These are phyloP conservation scores for Eilema griseolum DNA, from an alignment of 2,888 invertebrate species.

Conservation along the genomic window DNA sequence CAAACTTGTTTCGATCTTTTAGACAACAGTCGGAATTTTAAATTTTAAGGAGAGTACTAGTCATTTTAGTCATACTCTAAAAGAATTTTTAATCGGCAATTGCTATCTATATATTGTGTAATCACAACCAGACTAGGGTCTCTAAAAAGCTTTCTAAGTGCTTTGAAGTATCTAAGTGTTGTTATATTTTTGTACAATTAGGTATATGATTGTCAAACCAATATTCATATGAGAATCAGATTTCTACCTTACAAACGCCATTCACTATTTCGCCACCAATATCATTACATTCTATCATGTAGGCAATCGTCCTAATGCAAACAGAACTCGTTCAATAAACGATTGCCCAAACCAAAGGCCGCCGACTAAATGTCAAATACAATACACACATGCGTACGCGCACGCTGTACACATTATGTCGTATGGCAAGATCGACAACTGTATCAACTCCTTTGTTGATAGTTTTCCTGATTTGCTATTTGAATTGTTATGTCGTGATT, in stretches of 20 bases:
- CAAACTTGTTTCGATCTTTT: too few species aligned
- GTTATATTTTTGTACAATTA: too few species aligned
- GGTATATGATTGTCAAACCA: too few species aligned
- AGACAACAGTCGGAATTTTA: too few species aligned
- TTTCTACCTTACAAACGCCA: neutral
- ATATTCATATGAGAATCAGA: neutral
- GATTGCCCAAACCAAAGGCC: conserved; percentile 45
- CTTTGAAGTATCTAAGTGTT: too few species aligned
- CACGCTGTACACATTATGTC: neutral
- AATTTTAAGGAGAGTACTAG: too few species aligned
- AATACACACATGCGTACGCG: neutral
- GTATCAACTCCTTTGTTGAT: conserved; percentile 2
- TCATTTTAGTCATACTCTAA: too few species aligned
- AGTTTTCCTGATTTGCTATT: neutral
- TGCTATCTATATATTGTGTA: too few species aligned
- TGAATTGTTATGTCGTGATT: neutral
- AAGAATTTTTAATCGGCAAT: too few species aligned
- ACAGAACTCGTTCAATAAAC: conserved; percentile 33
- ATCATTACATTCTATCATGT: conserved; percentile 25
- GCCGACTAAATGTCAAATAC: conserved; percentile 39
- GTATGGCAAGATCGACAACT: neutral
- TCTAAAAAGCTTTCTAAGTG: neutral
- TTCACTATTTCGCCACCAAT: conserved; percentile 19
- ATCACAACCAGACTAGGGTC: neutral
- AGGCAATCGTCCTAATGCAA: conserved; percentile 35